These are phyloP conservation scores for Brachynemurus nebulosus DNA, from an alignment of 2,888 invertebrate species.

Conservation along the genomic window DNA sequence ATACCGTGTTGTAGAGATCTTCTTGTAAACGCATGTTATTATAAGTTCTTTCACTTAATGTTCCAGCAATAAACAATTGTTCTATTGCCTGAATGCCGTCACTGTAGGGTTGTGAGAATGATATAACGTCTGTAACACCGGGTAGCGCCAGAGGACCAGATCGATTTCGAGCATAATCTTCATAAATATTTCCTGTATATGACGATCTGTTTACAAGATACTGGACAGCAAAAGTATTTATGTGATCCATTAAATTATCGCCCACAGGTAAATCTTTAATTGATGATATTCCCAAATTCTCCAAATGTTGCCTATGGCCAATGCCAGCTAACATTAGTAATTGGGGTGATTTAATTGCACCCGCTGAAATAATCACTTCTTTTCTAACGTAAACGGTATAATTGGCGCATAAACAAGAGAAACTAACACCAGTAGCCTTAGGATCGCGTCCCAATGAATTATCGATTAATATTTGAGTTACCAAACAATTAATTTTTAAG, in stretches of 20 bases:
- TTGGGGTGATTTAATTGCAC: slow-evolving; percentile 65
- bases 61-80: slow-evolving; percentile 36
- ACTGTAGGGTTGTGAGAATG: slow-evolving; percentile 34
- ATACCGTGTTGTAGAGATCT: slow-evolving; percentile 21
- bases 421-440: slow-evolving; percentile 44
- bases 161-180: slow-evolving; percentile 20
- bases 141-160: slow-evolving; percentile 45
- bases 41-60: background rate
- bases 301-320: slow-evolving; percentile 46
- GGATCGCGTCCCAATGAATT: slow-evolving; percentile 40
- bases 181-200: background rate
- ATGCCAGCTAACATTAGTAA: slow-evolving; percentile 68
- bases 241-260: slow-evolving; percentile 55
- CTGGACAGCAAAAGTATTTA: slow-evolving; percentile 47
- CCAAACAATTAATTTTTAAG: slow-evolving; percentile 49
- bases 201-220: slow-evolving; percentile 34
- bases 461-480: slow-evolving; percentile 44
- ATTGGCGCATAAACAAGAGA: slow-evolving; percentile 36
- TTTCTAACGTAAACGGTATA: slow-evolving; percentile 44
- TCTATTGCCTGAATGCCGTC: slow-evolving; percentile 50
- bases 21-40: background rate
- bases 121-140: slow-evolving; percentile 52
- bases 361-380: slow-evolving; percentile 63
- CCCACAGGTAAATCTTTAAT: slow-evolving; percentile 48
- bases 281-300: slow-evolving; percentile 38